Percentiles rank a stretch among this genome's conserved stretches.
These are phyloP conservation scores for Lasioglossum baleicum DNA, from an alignment of 1,140 invertebrate genomes.

Conservation along the genomic window DNA sequence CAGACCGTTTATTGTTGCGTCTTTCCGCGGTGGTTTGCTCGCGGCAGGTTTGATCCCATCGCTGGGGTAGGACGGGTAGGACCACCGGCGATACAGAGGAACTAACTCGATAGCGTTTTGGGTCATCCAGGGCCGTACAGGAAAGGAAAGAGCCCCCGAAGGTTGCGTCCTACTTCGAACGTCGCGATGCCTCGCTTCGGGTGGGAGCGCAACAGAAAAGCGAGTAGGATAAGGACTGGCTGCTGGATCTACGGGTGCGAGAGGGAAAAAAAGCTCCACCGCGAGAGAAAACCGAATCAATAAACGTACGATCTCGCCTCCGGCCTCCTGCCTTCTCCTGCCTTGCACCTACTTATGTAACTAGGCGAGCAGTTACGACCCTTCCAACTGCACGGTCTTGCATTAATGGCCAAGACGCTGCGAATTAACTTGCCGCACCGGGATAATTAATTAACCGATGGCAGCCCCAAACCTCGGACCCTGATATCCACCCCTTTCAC, in stretches of 20 bases:
- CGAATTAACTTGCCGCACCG: constrained; percentile 17
- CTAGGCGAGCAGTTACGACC: constrained; percentile 51
- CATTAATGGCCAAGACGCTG: constrained; percentile 41
- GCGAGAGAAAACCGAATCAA: constrained; percentile 74
- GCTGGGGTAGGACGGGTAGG: constrained; percentile 9
- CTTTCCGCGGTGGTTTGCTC: neutral
- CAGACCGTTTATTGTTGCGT: too few relatives aligned
- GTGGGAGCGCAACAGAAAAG: constrained; percentile 64
- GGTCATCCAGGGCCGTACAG: constrained; percentile 44
- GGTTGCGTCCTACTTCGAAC: constrained; percentile 68
- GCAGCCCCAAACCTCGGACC: neutral
- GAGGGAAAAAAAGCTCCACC: constrained; percentile 70
- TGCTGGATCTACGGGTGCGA: constrained; percentile 34
- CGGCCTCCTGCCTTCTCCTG: constrained; percentile 42
- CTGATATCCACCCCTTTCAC: neutral
- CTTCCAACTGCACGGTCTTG: constrained; percentile 32
- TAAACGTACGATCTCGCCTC: constrained; percentile 71
- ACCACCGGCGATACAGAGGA: constrained; percentile 16
- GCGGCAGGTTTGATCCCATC: neutral
- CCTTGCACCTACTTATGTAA: constrained; percentile 67
- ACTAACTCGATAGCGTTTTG: constrained; percentile 53
- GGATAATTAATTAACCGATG: constrained; percentile 46
- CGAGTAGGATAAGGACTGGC: constrained; percentile 66
- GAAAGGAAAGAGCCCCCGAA: constrained; percentile 47
- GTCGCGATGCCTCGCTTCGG: constrained; percentile 50